A percentile compares a stretch with the other conserved stretches of the same genome.
Conservation (phyloP, 30 jellyfish, hydroid and myxozoan species). For the Hydra vulgaris region DNA sequence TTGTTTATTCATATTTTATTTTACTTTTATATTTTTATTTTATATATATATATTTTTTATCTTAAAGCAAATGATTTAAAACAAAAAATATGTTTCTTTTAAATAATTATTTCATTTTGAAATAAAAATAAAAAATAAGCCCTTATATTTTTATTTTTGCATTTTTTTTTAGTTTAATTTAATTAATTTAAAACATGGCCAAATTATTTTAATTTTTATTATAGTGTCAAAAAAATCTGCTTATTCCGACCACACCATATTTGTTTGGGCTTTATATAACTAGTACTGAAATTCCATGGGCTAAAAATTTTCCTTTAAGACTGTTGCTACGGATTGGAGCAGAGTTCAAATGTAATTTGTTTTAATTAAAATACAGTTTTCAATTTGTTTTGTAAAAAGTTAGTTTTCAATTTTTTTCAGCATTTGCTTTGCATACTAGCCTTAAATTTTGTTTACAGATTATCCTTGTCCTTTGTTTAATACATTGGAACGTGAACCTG, state of each 20-base stretch:
- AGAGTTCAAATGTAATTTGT: slow-evolving; percentile 57
- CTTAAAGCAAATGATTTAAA: too few relatives aligned
- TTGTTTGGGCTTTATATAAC: slow-evolving; percentile 66
- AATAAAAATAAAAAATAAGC: too few relatives aligned
- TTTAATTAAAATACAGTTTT: background rate
- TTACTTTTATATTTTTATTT: too few relatives aligned
- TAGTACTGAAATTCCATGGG: slow-evolving; percentile 81
- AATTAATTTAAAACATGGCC: too few relatives aligned
- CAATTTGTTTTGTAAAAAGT: background rate
- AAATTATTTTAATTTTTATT: background rate
- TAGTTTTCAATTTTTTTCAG: too few relatives aligned
- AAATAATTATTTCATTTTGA: too few relatives aligned
- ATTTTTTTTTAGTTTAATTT: too few relatives aligned
- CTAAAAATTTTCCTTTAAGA: slow-evolving; percentile 73
- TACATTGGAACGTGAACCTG: slow-evolving; percentile 56
- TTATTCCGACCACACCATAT: slow-evolving; percentile 74
- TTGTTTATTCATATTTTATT: too few relatives aligned
- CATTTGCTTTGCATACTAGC: too few relatives aligned
- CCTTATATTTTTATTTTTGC: too few relatives aligned
- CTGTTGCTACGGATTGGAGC: slow-evolving; percentile 78
- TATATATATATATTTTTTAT: too few relatives aligned
- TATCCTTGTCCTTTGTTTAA: slow-evolving; percentile 78
- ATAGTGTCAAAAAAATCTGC: slow-evolving; percentile 63
- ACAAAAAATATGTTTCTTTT: too few relatives aligned
- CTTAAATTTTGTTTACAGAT: slow-evolving; percentile 33